Conservation (phyloP, 1,140 invertebrate genomes). For the Anoplophora glabripennis region DNA sequence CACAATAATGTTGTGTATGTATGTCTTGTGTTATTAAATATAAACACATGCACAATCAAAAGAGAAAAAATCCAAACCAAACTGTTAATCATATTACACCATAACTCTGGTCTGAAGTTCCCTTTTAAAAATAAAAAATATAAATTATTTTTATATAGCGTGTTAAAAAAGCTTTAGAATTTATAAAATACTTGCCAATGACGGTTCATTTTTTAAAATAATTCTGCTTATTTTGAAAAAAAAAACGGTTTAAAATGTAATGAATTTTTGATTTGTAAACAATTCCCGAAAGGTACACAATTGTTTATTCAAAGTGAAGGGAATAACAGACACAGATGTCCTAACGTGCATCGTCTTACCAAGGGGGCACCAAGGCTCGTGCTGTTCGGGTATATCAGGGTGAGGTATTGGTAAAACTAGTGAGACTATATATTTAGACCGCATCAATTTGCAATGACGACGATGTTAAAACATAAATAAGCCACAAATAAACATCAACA, state of each 20-base stretch:
- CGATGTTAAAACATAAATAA: conserved; percentile 30
- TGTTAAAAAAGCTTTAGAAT: no score
- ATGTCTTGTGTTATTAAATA: conserved; percentile 25
- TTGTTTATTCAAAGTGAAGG: no score
- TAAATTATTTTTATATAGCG: no score
- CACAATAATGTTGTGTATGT: conserved; percentile 15
- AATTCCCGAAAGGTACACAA: no score
- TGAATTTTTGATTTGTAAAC: no score
- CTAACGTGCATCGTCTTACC: conserved; percentile 56
- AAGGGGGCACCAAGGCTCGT: conserved; percentile 81
- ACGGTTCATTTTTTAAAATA: no score
- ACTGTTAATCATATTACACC: neutral
- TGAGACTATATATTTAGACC: conserved; percentile 51
- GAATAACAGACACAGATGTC: neutral
- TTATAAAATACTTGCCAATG: no score
- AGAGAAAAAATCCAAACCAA: conserved; percentile 19
- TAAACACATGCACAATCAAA: conserved; percentile 23
- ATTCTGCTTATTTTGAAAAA: no score
- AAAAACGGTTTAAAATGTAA: no score
- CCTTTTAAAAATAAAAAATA: no score
- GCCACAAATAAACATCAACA: conserved; percentile 24
- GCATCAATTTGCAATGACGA: conserved; percentile 44
- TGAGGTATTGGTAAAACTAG: conserved; percentile 78
- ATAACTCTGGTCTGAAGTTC: no score
- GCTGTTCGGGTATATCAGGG: conserved; percentile 79